phyloP scores from a whole-genome alignment of 1,140 invertebrate genomes.

The Heliconius nattereri region DNA sequence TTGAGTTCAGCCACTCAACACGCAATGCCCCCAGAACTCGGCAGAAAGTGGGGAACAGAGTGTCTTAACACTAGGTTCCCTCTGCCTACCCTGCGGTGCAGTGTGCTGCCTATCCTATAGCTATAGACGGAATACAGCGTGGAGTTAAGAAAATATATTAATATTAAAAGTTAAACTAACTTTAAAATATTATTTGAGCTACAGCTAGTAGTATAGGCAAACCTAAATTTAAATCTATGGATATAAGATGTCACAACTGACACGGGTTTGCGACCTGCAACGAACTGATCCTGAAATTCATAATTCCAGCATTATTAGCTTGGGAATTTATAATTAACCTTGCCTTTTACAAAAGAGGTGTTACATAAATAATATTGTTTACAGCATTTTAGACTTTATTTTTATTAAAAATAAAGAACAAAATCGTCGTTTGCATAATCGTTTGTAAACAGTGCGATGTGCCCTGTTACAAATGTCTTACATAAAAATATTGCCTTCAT shows the following conservation, averaged over 20 bases:
- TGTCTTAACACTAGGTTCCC: too few relatives aligned
- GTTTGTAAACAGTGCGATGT: neutral
- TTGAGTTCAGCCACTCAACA: too few relatives aligned
- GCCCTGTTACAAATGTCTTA: conserved; percentile 12
- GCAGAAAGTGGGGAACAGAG: too few relatives aligned
- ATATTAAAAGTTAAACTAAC: neutral
- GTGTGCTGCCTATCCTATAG: too few relatives aligned
- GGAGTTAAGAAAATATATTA: neutral
- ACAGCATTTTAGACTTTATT: neutral
- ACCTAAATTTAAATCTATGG: neutral
- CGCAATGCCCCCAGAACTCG: too few relatives aligned
- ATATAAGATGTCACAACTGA: conserved; percentile 18
- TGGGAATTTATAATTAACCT: conserved; percentile 25
- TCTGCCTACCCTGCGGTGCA: too few relatives aligned
- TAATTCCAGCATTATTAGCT: conserved; percentile 19
- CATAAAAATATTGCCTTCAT: neutral
- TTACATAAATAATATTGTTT: neutral
- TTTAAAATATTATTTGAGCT: conserved; percentile 3
- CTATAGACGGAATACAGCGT: too few relatives aligned
- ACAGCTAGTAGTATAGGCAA: neutral
- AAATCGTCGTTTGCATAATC: neutral
- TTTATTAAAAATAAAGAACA: neutral
- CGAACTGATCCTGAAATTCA: conserved; percentile 21
- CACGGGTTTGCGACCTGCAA: conserved; percentile 19
- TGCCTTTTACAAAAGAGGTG: neutral